phyloP scores from a whole-genome alignment of 2,888 invertebrate genomes.

The Dorcus hopei region DNA sequence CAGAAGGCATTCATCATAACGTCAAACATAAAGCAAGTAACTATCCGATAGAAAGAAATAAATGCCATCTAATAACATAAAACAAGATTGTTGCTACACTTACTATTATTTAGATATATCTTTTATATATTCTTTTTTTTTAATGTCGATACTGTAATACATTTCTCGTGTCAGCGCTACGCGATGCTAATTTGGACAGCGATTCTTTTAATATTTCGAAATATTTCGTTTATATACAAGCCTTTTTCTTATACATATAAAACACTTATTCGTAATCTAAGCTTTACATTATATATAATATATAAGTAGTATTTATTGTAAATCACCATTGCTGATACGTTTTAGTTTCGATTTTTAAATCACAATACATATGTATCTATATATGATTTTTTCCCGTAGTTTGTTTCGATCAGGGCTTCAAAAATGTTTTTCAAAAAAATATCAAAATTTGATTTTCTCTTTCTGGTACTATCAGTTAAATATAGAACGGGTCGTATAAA shows the following conservation, averaged over 20 bases:
- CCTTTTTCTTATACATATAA: constrained; percentile 22
- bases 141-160: neutral
- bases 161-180: neutral
- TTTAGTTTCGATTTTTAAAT: constrained; percentile 47
- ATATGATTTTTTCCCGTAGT: constrained; percentile 16
- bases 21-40: constrained; percentile 10
- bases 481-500: no score
- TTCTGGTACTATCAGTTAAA: no score
- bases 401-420: constrained; percentile 14
- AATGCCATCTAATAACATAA: neutral
- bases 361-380: constrained; percentile 34
- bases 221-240: constrained; percentile 8
- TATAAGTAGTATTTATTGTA: constrained; percentile 37
- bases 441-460: no score
- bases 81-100: neutral
- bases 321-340: constrained; percentile 52
- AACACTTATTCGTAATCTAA: constrained; percentile 20
- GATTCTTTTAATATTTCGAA: constrained; percentile 3
- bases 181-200: constrained; percentile 16
- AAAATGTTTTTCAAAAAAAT: neutral
- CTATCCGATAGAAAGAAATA: neutral
- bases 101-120: neutral
- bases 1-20: constrained; percentile 33
- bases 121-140: no score
- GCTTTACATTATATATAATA: constrained; percentile 17